Percentiles rank a stretch among this genome's conserved stretches.
Evolutionary conservation across 2,113 vertebrate species (phyloP).

Genomic region (Heterotis niloticus): DNA sequence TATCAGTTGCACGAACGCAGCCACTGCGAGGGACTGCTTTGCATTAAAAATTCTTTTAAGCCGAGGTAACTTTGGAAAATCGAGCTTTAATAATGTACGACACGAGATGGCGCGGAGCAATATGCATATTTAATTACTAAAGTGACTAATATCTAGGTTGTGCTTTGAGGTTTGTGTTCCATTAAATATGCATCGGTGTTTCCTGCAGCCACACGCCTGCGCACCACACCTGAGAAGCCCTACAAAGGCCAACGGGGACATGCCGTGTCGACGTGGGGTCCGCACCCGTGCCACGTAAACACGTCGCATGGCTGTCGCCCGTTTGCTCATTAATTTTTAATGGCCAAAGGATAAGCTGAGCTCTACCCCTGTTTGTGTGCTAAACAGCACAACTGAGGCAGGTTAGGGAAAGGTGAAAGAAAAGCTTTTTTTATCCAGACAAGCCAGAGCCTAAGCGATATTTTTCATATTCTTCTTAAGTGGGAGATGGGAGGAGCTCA

Average conservation of each 20-base stretch:
- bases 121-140: constrained; percentile 99
- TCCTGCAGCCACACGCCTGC: constrained; percentile 86
- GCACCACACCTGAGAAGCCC: constrained; percentile 81
- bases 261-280: constrained; percentile 76
- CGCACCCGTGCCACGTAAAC: constrained; percentile 34
- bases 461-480: no score
- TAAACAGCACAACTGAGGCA: no score
- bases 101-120: constrained; percentile 87
- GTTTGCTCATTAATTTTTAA: constrained; percentile 13
- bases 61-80: constrained; percentile 88
- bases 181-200: constrained; percentile 93
- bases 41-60: constrained; percentile 98
- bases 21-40: constrained; percentile 84
- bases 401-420: no score
- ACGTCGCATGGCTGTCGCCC: neutral
- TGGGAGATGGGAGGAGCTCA: no score
- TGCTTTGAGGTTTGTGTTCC: constrained; percentile 98
- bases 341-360: neutral
- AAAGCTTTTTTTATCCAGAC: no score
- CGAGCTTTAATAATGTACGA: constrained; percentile 96
- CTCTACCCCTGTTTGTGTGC: no score
- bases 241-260: constrained; percentile 73
- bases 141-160: constrained; percentile 99
- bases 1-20: constrained; percentile 73
- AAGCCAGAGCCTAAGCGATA: no score